Evolutionary conservation across 2,888 invertebrate genomes (phyloP), one percentile per base, ranked within the genome.

Genomic region (Lepidonotus clava): DNA sequence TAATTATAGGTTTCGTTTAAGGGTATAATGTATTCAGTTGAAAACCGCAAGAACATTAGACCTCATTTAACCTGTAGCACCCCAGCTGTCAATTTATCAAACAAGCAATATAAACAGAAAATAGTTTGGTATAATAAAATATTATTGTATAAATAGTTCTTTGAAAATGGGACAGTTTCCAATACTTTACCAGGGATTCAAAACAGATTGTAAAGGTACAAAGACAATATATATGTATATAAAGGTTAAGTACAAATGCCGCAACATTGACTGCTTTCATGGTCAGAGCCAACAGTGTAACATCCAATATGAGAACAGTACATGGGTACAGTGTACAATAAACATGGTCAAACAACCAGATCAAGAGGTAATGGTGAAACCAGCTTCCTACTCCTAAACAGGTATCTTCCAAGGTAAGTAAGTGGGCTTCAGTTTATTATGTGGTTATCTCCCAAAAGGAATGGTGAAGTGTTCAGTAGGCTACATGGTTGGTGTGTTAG

Each of bases 181-280:
- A 38, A 71, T 71, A 61, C 61, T 61, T 61, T 4, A 71, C n/a
- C 71, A 34, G 38, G 38, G 71, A 32, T 5, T 32, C 71, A 71
- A 28, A 71, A 71, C 71, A 71, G 38, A 38, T 38, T 71, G 34
- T 34, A 71, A 21, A 71, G 71, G 5, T 71, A 71, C 71, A 71
- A 71, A 71, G 71, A 71, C 71, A 2, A 71, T 71, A 71, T 38
- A 71, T 38, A 18, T 38, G 18, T 36, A 71, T 71, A 38, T 71
- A 71, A 71, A 71, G 38, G 38, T 71, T 71, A 71, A 71, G 71
- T 71, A 71, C 71, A 71, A 71, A 21, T 71, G 38, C 71, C 71
- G 71, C 71, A 71, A 71, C 71, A 11, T 6, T 71, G 36, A 71
- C 38, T 21, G 8, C 71, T 6, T 34, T 34, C n/a, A n/a, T n/a